Base-by-base conservation (phyloP, 1,140 invertebrate genomes). In the Eupeodes corollae region DNA sequence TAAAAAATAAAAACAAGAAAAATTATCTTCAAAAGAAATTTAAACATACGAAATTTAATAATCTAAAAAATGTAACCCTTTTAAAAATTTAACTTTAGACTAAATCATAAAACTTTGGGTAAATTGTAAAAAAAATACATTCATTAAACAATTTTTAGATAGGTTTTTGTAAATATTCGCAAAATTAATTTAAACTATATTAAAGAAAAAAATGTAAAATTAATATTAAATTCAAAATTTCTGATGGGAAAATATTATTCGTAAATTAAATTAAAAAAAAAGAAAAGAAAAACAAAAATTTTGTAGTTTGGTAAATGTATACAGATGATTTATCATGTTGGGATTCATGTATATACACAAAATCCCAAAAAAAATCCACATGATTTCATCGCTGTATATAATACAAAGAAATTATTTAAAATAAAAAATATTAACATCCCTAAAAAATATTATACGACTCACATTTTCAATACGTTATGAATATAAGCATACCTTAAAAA, bases 111-210 rank as follows among this genome's bases (percentile, higher is more conserved):
- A 44, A 32, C 15, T 26, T 10, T n/a, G 13, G 14, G 32, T 44
- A 37, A 37, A 37, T 14, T 14, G 35, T 16, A 37, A 16, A 37
- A 37, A 16, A 37, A 37, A 37, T 5, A 37, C 13, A 37, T 18
- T 14, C 18, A 13, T 42, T 21, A 42, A 42, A 42, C 12, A 42
- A 18, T 44, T 49, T 52, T 48, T 47, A 49, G 33, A 52, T 50
- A 53, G 42, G 56, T 51, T 53, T 59, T 59, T 62, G 59, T 62
- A 63, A 59, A 62, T 62, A 62, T 60, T 55, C 59, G 55, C 58
- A 55, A 56, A 57, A 57, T 53, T 51, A 56, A 61, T 62, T 49
- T 56, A 51, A 51, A 52, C 9, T 31, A 21, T 30, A n/a, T 14
- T 51, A 31, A 34, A 2, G 44, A 34, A 49, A 30, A 50, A 40